A percentile compares a stretch with the other conserved stretches of the same genome.
These are phyloP conservation scores for Taurulus bubalis DNA, from an alignment of 2,113 vertebrate species.

Conservation along the genomic window DNA sequence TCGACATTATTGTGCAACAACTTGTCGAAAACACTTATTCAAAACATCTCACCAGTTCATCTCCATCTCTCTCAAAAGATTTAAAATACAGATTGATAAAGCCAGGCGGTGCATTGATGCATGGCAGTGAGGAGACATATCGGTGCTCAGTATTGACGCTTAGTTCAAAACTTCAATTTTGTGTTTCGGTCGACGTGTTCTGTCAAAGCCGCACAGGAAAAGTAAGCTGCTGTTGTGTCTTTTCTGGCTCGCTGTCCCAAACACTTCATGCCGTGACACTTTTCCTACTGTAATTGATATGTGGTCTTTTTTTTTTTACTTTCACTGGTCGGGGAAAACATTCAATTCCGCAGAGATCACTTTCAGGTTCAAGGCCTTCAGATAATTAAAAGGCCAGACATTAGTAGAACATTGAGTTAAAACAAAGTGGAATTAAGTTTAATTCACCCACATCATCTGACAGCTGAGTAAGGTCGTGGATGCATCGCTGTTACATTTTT, in stretches of 20 bases:
- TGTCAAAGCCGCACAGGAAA: neutral
- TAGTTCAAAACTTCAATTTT: constrained; percentile 31
- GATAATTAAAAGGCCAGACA: neutral
- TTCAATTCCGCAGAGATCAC: constrained; percentile 8
- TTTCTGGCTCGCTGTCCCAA: constrained; percentile 18
- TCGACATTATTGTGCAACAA: constrained; percentile 44
- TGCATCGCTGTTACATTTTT: constrained; percentile 6
- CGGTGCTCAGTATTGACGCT: constrained; percentile 34
- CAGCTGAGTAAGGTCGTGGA: neutral
- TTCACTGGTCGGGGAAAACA: constrained; percentile 30
- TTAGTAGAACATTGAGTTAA: neutral
- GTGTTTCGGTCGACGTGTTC: neutral
- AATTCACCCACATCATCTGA: neutral
- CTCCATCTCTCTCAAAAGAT: neutral
- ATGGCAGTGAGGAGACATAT: constrained; percentile 10
- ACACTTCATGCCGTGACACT: neutral
- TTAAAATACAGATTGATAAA: constrained; percentile 22
- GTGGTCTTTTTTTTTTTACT: neutral
- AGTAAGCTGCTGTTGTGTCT: neutral
- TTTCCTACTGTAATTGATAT: constrained; percentile 1
- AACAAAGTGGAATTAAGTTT: neutral
- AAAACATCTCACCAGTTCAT: constrained; percentile 1
- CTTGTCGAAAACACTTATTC: constrained; percentile 39
- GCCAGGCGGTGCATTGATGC: constrained; percentile 15
- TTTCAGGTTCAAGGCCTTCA: neutral